Conservation (phyloP, 2,113 vertebrate genomes). For the Origma solitaria region DNA sequence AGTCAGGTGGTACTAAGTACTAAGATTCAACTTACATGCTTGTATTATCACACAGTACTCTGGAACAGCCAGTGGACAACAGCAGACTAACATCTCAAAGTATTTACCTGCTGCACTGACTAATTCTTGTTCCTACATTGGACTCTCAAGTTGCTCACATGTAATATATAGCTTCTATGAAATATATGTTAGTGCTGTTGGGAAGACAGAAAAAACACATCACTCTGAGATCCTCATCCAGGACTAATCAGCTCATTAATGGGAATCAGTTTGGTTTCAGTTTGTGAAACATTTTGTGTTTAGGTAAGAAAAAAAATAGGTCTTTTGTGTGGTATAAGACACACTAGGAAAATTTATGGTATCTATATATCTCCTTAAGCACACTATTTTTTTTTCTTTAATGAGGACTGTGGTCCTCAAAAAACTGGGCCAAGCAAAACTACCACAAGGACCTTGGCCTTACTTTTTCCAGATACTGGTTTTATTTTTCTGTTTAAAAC, state of each 20-base stretch:
- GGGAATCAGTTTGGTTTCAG: not conserved
- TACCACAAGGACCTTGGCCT: too few relatives aligned
- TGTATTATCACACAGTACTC: not conserved
- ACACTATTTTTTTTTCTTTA: not conserved
- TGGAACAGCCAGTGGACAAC: not conserved
- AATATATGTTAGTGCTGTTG: not conserved
- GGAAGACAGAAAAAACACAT: not conserved
- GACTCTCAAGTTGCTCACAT: not conserved
- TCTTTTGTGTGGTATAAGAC: not conserved
- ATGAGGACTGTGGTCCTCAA: too few relatives aligned
- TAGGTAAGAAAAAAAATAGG: not conserved
- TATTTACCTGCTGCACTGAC: not conserved
- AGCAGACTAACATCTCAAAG: not conserved
- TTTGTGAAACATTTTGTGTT: not conserved
- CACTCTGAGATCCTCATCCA: too few relatives aligned
- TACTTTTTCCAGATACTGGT: not conserved
- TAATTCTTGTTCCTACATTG: not conserved
- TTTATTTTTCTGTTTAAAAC: not conserved
- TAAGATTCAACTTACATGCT: not conserved
- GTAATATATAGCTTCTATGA: not conserved
- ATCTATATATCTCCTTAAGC: not conserved
- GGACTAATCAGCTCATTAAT: not conserved
- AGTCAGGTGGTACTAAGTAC: not conserved
- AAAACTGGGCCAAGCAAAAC: too few relatives aligned
- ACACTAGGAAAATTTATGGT: not conserved